These are phyloP conservation scores for Calameuta pallipes DNA, from an alignment of 2,888 invertebrate species.

Conservation along the genomic window DNA sequence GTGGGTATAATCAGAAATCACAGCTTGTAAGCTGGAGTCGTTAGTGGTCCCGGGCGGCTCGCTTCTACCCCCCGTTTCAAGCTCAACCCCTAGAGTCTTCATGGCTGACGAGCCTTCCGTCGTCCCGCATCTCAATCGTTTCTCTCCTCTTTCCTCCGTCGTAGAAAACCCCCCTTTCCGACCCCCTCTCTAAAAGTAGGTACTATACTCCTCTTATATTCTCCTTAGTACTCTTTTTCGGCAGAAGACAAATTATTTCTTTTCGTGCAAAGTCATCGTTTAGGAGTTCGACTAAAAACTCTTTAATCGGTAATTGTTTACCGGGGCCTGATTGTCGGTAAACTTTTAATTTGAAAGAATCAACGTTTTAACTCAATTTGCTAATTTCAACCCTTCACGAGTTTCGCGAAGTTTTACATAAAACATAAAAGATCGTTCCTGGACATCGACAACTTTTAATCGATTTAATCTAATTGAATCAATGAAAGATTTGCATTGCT, in stretches of 20 bases:
- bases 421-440: background rate
- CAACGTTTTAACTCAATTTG: background rate
- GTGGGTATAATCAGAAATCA: conserved; percentile 45
- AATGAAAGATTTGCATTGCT: background rate
- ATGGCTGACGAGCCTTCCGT: conserved; percentile 38
- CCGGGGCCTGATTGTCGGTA: background rate
- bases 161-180: background rate
- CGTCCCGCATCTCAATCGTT: conserved; percentile 47
- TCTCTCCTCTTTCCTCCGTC: conserved; percentile 13
- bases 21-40: conserved; percentile 45
- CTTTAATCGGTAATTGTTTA: background rate
- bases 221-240: background rate
- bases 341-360: conserved; percentile 30
- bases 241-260: conserved; percentile 37
- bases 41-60: conserved; percentile 40
- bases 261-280: conserved; percentile 8
- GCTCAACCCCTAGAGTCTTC: conserved; percentile 28
- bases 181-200: conserved; percentile 13
- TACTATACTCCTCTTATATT: background rate
- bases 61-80: conserved; percentile 31
- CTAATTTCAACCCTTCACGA: background rate
- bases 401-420: background rate
- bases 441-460: background rate
- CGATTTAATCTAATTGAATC: background rate
- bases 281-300: background rate